phyloP scores from a whole-genome alignment of 2,113 vertebrate species.

The Etheostoma cragini region DNA sequence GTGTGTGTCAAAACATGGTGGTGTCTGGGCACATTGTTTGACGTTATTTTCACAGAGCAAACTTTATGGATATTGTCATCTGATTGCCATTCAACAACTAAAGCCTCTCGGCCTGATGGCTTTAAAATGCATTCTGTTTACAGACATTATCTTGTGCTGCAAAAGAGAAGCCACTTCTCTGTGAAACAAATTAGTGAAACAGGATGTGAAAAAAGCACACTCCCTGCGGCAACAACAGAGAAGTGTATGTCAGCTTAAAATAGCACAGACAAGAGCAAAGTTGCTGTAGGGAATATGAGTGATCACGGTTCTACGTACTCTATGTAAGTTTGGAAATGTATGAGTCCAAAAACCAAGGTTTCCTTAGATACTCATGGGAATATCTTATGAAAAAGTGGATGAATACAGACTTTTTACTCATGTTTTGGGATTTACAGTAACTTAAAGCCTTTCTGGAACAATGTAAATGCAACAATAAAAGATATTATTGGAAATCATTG shows the following conservation, averaged over 20 bases:
- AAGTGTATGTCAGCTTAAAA: conserved; percentile 21
- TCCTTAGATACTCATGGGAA: background rate
- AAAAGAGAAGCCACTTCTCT: conserved; percentile 9
- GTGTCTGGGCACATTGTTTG: background rate
- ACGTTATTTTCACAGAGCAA: conserved; percentile 31
- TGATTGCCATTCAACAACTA: background rate
- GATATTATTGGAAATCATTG: background rate
- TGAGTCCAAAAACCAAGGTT: background rate
- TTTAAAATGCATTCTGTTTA: conserved; percentile 12
- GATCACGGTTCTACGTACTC: background rate
- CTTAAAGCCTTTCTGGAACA: background rate
- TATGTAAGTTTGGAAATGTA: background rate
- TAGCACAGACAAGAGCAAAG: conserved; percentile 1
- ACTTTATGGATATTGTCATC: conserved; percentile 25
- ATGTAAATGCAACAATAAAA: background rate
- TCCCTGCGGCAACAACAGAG: conserved; percentile 24
- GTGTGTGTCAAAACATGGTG: background rate
- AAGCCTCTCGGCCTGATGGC: background rate
- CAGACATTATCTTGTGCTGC: background rate
- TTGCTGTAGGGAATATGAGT: background rate
- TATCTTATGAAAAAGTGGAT: background rate
- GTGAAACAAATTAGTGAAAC: conserved; percentile 9
- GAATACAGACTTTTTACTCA: background rate
- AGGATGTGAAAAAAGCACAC: conserved; percentile 11
- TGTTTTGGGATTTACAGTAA: too few species aligned